Evolutionary conservation across 2,888 invertebrate species (phyloP).

Genomic region (Halictus quadricinctus): DNA sequence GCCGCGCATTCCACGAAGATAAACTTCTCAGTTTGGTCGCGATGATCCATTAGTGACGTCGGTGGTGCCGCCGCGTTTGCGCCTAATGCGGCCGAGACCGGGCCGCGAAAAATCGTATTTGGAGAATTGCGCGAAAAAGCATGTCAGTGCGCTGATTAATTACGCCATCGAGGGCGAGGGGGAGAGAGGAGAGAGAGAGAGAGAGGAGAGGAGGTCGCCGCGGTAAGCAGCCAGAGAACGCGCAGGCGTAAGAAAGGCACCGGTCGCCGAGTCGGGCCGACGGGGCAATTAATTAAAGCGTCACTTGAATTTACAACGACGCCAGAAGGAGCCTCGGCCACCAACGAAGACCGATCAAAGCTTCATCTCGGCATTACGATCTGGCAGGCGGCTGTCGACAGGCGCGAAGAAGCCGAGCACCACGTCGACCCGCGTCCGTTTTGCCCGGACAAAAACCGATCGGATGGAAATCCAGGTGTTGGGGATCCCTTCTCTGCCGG

Average conservation of each 20-base stretch:
- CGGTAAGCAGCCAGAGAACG: not conserved
- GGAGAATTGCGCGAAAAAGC: constrained; percentile 60
- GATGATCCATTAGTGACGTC: constrained; percentile 49
- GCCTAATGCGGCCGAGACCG: constrained; percentile 29
- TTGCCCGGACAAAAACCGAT: constrained; percentile 45
- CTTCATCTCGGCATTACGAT: constrained; percentile 55
- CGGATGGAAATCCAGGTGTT: constrained; percentile 66
- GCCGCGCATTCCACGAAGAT: constrained; percentile 24
- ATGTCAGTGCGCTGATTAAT: constrained; percentile 67
- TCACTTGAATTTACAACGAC: constrained; percentile 72
- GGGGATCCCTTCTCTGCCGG: constrained; percentile 52
- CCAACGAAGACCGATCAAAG: constrained; percentile 66
- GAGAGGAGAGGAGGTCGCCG: too few relatives aligned
- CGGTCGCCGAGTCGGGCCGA: constrained; percentile 42
- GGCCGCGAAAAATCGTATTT: constrained; percentile 54
- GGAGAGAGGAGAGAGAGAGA: not conserved
- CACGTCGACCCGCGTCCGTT: constrained; percentile 42
- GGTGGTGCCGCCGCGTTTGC: not conserved
- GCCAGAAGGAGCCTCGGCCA: constrained; percentile 47
- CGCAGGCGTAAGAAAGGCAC: constrained; percentile 63
- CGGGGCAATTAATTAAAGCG: constrained; percentile 69
- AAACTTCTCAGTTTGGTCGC: constrained; percentile 43
- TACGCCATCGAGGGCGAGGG: constrained; percentile 55
- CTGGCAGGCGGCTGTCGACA: constrained; percentile 60
- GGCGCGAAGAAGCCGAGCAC: constrained; percentile 63